phyloP scores from a whole-genome alignment of 2,888 invertebrate genomes.

The Ernsta delagoae region DNA sequence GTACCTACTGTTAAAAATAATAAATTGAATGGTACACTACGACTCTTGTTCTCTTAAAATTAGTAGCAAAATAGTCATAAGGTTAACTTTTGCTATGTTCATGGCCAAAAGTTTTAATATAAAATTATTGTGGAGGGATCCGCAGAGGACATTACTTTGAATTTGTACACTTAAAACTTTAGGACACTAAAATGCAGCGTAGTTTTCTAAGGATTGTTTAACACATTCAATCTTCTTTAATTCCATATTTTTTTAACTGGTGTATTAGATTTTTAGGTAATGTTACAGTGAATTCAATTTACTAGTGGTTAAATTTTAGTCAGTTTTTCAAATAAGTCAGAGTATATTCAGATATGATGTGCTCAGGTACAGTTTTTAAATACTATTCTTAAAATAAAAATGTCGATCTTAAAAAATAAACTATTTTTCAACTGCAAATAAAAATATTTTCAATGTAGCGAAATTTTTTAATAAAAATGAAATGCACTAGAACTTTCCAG shows the following conservation, averaged over 20 bases:
- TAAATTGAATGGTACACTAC: constrained; percentile 4
- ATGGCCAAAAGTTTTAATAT: constrained; percentile 34
- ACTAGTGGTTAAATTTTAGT: too few species aligned
- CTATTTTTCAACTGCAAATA: neutral
- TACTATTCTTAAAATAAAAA: too few species aligned
- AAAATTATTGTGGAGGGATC: constrained; percentile 30
- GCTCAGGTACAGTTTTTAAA: too few species aligned
- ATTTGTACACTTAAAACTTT: constrained; percentile 35
- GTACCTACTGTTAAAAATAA: too few species aligned
- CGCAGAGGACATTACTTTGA: constrained; percentile 30
- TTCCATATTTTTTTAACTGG: too few species aligned
- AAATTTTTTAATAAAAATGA: constrained; percentile 10
- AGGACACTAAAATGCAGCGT: constrained; percentile 24
- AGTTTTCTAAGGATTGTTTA: constrained; percentile 9
- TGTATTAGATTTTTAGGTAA: too few species aligned
- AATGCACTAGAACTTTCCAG: constrained; percentile 3
- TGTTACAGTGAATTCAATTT: too few species aligned
- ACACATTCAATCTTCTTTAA: too few species aligned
- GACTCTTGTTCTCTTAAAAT: constrained; percentile 26
- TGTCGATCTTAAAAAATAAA: neutral
- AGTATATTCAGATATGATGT: too few species aligned
- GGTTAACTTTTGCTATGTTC: constrained; percentile 20
- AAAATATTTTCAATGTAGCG: neutral
- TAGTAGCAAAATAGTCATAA: constrained; percentile 28
- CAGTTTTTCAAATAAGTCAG: too few species aligned